A percentile compares a stretch with the other conserved stretches of the same genome.
Evolutionary conservation across 2,888 invertebrate species (phyloP).

Genomic region (Teinopalpus imperialis): DNA sequence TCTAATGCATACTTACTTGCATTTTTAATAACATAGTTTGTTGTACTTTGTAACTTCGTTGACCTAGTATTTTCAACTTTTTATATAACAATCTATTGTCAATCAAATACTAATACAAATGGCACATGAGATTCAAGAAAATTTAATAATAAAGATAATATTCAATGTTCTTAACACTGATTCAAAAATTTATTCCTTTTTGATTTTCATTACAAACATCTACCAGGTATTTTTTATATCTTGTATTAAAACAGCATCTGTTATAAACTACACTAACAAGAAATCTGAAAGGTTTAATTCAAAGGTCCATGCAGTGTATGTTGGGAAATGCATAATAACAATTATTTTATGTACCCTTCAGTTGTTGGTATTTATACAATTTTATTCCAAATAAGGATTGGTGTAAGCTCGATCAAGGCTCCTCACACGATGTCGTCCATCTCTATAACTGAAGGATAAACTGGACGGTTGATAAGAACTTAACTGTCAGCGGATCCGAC

Average conservation of each 20-base stretch:
- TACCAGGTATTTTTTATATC: slow-evolving; percentile 2
- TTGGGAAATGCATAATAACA: slow-evolving; percentile 5
- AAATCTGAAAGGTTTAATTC: background rate
- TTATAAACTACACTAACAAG: slow-evolving; percentile 1
- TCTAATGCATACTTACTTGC: slow-evolving; percentile 39
- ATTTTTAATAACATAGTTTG: slow-evolving; percentile 22
- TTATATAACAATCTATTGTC: slow-evolving; percentile 22
- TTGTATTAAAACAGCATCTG: slow-evolving; percentile 4
- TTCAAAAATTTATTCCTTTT: background rate
- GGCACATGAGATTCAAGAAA: slow-evolving; percentile 51
- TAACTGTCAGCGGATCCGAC: slow-evolving; percentile 72
- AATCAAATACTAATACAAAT: slow-evolving; percentile 49
- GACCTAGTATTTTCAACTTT: background rate
- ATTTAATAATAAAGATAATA: slow-evolving; percentile 7
- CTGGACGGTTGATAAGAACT: slow-evolving; percentile 52
- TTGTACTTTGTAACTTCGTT: background rate
- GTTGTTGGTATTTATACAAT: slow-evolving; percentile 1
- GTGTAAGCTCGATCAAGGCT: slow-evolving; percentile 62
- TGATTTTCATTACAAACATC: background rate
- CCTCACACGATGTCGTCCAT: slow-evolving; percentile 51
- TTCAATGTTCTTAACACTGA: slow-evolving; percentile 8
- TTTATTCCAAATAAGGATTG: slow-evolving; percentile 38
- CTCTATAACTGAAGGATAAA: slow-evolving; percentile 43
- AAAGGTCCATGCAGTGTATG: background rate
- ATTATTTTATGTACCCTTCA: slow-evolving; percentile 5